phyloP scores from a whole-genome alignment of 2,888 invertebrate species.

The Athalia rosae region DNA sequence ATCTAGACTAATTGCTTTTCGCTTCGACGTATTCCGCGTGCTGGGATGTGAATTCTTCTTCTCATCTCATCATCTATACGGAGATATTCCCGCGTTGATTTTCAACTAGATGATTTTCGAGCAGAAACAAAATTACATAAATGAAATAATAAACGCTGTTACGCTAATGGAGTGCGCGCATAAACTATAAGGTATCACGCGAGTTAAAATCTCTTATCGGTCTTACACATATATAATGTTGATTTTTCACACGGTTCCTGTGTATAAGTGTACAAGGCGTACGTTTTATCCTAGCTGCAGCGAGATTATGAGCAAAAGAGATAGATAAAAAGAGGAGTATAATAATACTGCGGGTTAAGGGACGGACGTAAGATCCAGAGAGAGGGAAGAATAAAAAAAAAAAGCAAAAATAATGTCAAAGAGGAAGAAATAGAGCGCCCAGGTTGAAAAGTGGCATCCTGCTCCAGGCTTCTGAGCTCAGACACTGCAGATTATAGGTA shows the following conservation, averaged over 20 bases:
- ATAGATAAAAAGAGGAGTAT: constrained; percentile 24
- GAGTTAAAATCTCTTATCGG: constrained; percentile 48
- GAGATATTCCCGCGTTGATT: too few relatives aligned
- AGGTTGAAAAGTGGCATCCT: constrained; percentile 36
- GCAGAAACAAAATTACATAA: not conserved
- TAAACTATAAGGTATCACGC: constrained; percentile 8
- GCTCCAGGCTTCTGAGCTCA: not conserved
- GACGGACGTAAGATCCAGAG: constrained; percentile 7
- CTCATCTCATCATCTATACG: too few relatives aligned
- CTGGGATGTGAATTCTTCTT: too few relatives aligned
- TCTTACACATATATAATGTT: constrained; percentile 47
- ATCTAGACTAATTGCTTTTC: not conserved
- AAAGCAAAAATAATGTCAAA: not conserved
- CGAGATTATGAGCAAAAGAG: constrained; percentile 31
- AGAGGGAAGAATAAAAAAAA: not conserved
- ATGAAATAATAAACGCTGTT: constrained; percentile 10
- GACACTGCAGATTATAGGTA: constrained; percentile 31
- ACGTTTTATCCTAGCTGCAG: not conserved
- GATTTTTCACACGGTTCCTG: constrained; percentile 50
- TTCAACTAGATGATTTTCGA: too few relatives aligned
- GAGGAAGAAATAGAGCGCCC: constrained; percentile 27
- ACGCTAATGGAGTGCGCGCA: constrained; percentile 30
- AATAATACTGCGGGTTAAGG: constrained; percentile 28
- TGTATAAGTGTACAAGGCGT: not conserved
- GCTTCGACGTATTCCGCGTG: too few relatives aligned